phyloP scores from a whole-genome alignment of 2,888 invertebrate genomes.

The Netelia virgata region DNA sequence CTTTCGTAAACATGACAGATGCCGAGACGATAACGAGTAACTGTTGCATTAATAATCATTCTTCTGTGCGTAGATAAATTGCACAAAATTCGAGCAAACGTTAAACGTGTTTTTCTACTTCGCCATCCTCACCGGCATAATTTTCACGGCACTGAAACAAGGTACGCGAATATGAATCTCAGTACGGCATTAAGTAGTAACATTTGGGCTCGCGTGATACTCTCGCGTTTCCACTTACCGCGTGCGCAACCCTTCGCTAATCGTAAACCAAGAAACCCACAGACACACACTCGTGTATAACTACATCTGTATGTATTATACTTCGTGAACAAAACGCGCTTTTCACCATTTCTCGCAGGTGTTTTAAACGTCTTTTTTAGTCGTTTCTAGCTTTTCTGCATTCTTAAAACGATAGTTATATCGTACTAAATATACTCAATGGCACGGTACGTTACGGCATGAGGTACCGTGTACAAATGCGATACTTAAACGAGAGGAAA shows the following conservation, averaged over 20 bases:
- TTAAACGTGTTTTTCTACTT: conserved; percentile 6
- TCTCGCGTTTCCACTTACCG: conserved; percentile 32
- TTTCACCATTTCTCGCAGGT: conserved; percentile 45
- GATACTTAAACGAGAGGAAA: conserved; percentile 34
- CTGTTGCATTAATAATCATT: conserved; percentile 1
- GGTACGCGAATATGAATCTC: neutral
- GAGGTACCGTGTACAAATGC: conserved; percentile 3
- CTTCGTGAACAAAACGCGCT: conserved; percentile 48
- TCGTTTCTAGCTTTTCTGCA: conserved; percentile 24
- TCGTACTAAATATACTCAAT: conserved; percentile 2
- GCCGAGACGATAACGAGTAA: conserved; percentile 28
- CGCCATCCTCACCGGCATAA: neutral
- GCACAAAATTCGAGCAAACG: neutral
- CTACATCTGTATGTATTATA: conserved; percentile 8
- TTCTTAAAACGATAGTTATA: conserved; percentile 9
- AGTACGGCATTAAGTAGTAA: neutral
- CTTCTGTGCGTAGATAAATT: neutral
- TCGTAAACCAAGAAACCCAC: conserved; percentile 45
- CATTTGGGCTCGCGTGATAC: conserved; percentile 45
- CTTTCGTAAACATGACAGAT: conserved; percentile 12
- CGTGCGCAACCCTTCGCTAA: conserved; percentile 24
- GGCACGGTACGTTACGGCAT: conserved; percentile 1
- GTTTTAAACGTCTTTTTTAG: conserved; percentile 46
- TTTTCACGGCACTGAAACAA: neutral
- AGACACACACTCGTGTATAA: conserved; percentile 1